Percentiles rank a stretch among this genome's conserved stretches.
Evolutionary conservation across 1,140 invertebrate species (phyloP).

Genomic region (Littorina saxatilis): DNA sequence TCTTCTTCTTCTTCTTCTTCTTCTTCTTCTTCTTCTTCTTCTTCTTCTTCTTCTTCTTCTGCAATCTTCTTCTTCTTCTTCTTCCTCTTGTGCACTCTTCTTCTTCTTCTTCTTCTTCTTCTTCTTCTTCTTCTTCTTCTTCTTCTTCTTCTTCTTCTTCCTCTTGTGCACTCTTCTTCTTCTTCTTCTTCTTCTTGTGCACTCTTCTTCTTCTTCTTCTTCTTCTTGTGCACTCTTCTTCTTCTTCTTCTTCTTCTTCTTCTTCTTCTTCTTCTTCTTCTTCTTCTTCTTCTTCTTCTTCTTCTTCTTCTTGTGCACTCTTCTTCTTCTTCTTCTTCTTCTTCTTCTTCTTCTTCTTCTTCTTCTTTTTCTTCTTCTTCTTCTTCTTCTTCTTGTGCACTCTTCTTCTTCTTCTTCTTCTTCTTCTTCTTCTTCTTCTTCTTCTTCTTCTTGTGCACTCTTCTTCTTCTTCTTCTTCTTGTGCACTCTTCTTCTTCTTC

Average conservation of each 20-base stretch:
- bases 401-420: slow-evolving; percentile 2
- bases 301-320: not conserved
- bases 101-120: slow-evolving; percentile 8
- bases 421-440: slow-evolving; percentile 5
- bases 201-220: slow-evolving; percentile 10
- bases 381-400: no score
- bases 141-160: not conserved
- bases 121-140: not conserved
- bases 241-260: not conserved
- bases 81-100: not conserved
- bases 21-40: slow-evolving; percentile 29
- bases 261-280: not conserved
- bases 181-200: not conserved
- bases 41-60: no score
- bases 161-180: not conserved
- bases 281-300: not conserved
- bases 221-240: not conserved
- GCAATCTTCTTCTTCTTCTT: not conserved
- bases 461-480: not conserved
- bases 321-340: not conserved
- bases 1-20: not conserved
- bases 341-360: slow-evolving; percentile 3
- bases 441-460: not conserved
- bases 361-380: slow-evolving; percentile 13
- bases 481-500: slow-evolving; percentile 5